phyloP scores from a whole-genome alignment of 2,888 invertebrate species.

The Cephus sareptanus region DNA sequence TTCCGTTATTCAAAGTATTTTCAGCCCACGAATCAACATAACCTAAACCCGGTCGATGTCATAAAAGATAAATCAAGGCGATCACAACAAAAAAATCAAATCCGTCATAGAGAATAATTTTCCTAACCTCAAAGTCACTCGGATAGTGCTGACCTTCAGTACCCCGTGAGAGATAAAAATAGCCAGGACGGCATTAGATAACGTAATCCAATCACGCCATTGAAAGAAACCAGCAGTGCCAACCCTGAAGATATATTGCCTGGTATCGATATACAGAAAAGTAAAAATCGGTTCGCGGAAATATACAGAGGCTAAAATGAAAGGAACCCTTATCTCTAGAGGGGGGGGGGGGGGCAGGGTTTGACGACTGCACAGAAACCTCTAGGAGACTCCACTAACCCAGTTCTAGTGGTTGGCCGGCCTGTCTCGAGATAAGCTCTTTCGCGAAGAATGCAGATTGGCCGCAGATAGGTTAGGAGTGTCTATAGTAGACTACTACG shows the following conservation, averaged over 20 bases:
- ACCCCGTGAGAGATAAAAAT: background rate
- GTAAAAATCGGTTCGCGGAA: background rate
- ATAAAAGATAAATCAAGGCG: background rate
- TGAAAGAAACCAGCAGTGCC: background rate
- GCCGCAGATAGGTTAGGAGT: slow-evolving; percentile 22
- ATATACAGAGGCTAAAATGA: background rate
- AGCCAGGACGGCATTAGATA: background rate
- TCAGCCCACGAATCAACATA: background rate
- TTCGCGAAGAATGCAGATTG: slow-evolving; percentile 38
- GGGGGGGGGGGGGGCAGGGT: too few species aligned
- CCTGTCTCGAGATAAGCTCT: slow-evolving; percentile 32
- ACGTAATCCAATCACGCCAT: background rate
- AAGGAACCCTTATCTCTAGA: background rate
- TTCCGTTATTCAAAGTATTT: background rate
- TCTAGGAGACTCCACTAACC: background rate
- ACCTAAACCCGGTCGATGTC: background rate
- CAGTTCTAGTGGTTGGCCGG: slow-evolving; percentile 5
- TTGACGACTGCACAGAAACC: too few species aligned
- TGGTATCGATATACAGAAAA: background rate
- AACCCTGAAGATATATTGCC: background rate
- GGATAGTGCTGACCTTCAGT: background rate
- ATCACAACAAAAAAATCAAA: background rate
- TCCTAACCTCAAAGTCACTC: background rate
- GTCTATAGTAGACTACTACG: background rate
- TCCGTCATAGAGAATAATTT: background rate